These are phyloP conservation scores for Aegithalos caudatus DNA, from an alignment of 2,113 vertebrate genomes.

Conservation along the genomic window DNA sequence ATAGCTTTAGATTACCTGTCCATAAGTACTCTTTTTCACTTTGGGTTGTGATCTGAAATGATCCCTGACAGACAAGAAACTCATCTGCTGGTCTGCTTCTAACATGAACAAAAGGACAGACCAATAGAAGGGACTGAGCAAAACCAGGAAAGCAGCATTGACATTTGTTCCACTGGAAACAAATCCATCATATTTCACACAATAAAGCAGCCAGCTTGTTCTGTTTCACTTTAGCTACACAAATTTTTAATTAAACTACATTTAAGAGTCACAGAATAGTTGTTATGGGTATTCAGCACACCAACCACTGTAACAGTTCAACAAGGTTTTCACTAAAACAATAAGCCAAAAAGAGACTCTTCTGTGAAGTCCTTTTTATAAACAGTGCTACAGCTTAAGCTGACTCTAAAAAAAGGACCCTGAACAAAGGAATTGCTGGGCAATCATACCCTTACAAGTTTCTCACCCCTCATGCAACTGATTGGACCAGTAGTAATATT, in stretches of 20 bases:
- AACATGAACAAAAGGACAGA: slow-evolving; percentile 1
- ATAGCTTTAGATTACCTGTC: neutral
- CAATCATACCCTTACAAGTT: neutral
- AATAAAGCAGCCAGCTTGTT: neutral
- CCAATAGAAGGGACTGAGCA: neutral
- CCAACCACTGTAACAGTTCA: neutral
- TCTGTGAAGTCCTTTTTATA: neutral
- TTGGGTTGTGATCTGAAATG: slow-evolving; percentile 27
- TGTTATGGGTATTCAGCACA: fast-evolving
- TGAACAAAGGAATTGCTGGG: neutral
- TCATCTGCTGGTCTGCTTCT: neutral
- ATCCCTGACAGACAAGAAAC: neutral
- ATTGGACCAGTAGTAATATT: neutral
- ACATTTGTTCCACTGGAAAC: neutral
- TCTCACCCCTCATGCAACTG: neutral
- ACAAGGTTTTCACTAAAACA: neutral
- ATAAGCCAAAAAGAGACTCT: neutral
- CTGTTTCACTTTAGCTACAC: neutral
- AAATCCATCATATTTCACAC: neutral
- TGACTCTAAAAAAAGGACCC: neutral
- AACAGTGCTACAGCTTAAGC: neutral
- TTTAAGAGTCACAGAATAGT: neutral
- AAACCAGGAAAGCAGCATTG: neutral
- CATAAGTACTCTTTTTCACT: slow-evolving; percentile 23
- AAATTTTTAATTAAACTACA: neutral